Evolutionary conservation across 92 coral and sea anemone species (phyloP).

Genomic region (Plumapathes pennacea): DNA sequence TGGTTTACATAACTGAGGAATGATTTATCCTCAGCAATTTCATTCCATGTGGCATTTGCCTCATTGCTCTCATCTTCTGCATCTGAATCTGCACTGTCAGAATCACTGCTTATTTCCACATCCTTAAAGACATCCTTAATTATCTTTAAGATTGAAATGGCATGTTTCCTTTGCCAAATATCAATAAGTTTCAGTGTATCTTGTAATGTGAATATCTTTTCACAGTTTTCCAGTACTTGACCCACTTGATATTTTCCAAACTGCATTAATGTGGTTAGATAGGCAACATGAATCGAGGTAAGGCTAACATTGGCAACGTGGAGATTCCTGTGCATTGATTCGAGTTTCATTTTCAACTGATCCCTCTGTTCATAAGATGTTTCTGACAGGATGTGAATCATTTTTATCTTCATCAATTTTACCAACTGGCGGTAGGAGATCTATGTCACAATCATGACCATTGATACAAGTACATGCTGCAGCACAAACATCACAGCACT

Average conservation of each 20-base stretch:
- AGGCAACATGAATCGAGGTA: too few relatives aligned
- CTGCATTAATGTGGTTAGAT: slow-evolving; percentile 19
- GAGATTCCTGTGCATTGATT: too few relatives aligned
- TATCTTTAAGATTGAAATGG: slow-evolving; percentile 16
- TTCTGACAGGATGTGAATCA: too few relatives aligned
- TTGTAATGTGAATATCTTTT: slow-evolving; percentile 23
- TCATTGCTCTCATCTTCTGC: slow-evolving; percentile 18
- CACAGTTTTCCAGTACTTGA: too few relatives aligned
- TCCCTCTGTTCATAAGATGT: too few relatives aligned
- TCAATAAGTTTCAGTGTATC: slow-evolving; percentile 29
- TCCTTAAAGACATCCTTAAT: slow-evolving; percentile 23
- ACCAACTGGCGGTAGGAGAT: slow-evolving; percentile 24
- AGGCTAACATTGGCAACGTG: too few relatives aligned
- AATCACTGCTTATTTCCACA: too few relatives aligned
- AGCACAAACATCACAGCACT: slow-evolving; percentile 30
- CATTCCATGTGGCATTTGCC: slow-evolving; percentile 17
- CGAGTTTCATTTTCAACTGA: too few relatives aligned
- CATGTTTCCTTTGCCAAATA: slow-evolving; percentile 49
- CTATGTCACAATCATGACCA: slow-evolving; percentile 33
- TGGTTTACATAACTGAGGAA: slow-evolving; percentile 30
- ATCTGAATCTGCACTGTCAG: slow-evolving; percentile 6
- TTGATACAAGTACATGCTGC: slow-evolving; percentile 16
- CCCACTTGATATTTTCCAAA: slow-evolving; percentile 39
- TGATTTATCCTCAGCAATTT: slow-evolving; percentile 14
- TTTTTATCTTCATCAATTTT: not conserved